These are phyloP conservation scores for Nixonia krombeini DNA, from an alignment of 1,140 invertebrate genomes.

Conservation along the genomic window DNA sequence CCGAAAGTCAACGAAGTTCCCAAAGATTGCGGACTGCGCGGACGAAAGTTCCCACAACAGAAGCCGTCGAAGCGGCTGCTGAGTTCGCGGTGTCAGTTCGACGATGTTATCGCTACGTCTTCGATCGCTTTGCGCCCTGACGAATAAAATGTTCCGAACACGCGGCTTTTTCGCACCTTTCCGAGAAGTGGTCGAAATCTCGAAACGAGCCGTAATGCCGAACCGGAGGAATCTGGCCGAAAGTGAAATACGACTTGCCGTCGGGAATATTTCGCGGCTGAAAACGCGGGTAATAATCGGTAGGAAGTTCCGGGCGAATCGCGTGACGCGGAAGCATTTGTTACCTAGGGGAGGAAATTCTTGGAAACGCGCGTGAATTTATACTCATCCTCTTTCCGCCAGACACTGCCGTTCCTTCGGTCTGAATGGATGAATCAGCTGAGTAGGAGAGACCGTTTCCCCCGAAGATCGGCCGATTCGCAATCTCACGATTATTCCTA, in stretches of 20 bases:
- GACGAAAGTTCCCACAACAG: too few relatives aligned
- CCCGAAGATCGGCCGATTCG: not conserved
- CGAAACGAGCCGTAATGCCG: too few relatives aligned
- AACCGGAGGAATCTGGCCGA: not conserved
- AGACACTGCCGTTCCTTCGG: not conserved
- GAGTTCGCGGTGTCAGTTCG: too few relatives aligned
- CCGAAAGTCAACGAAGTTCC: too few relatives aligned
- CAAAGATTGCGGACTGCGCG: not conserved
- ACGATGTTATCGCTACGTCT: too few relatives aligned
- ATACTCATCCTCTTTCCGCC: not conserved
- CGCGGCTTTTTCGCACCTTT: too few relatives aligned
- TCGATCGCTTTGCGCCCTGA: too few relatives aligned
- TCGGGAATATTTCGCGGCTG: slow-evolving; percentile 3
- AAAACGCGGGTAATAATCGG: slow-evolving; percentile 7
- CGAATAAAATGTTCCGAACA: too few relatives aligned
- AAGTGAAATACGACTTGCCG: not conserved
- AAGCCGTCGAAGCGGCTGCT: too few relatives aligned
- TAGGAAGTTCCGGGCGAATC: not conserved
- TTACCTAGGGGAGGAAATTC: slow-evolving; percentile 22
- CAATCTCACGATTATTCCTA: too few relatives aligned
- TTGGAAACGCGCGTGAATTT: slow-evolving; percentile 23
- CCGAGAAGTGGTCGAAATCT: too few relatives aligned
- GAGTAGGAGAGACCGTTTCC: too few relatives aligned
- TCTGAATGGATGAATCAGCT: not conserved
- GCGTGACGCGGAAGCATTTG: slow-evolving; percentile 20